Evolutionary conservation across 2,797 vertebrate species (phyloP).

Genomic region (Sciaenops ocellatus): DNA sequence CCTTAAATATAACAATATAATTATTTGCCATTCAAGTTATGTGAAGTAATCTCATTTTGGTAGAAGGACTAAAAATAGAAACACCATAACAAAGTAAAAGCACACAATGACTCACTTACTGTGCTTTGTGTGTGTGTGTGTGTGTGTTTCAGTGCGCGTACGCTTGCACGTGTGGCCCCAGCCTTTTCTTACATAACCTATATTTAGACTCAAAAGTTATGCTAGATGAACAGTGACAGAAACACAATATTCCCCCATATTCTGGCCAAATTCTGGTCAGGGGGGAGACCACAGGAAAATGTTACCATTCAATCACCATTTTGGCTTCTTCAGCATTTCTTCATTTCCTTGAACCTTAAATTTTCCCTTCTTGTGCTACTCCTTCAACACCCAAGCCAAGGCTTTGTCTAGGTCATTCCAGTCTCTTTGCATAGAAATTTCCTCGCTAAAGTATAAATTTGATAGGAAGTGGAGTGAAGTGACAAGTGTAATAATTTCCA

Average conservation of each 20-base stretch:
- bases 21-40: background rate
- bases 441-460: slow-evolving; percentile 54
- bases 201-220: slow-evolving; percentile 71
- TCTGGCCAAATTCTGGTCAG: slow-evolving; percentile 65
- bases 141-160: slow-evolving; percentile 12
- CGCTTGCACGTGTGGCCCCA: slow-evolving; percentile 21
- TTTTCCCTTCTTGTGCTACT: slow-evolving; percentile 60
- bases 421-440: slow-evolving; percentile 60
- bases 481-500: slow-evolving; percentile 75
- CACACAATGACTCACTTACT: slow-evolving; percentile 26
- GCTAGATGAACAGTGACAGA: slow-evolving; percentile 70
- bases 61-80: slow-evolving; percentile 21
- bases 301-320: slow-evolving; percentile 68
- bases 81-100: slow-evolving; percentile 27
- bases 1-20: background rate
- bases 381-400: slow-evolving; percentile 47
- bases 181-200: slow-evolving; percentile 63
- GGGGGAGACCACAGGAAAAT: slow-evolving; percentile 69
- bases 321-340: slow-evolving; percentile 63
- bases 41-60: background rate
- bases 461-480: slow-evolving; percentile 61
- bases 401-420: slow-evolving; percentile 66
- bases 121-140: slow-evolving; percentile 5
- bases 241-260: slow-evolving; percentile 64
- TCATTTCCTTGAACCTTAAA: slow-evolving; percentile 64